Evolutionary conservation across 2,797 vertebrate genomes (phyloP), one percentile per base, ranked within the genome.

Genomic region (Staurois parvus): DNA sequence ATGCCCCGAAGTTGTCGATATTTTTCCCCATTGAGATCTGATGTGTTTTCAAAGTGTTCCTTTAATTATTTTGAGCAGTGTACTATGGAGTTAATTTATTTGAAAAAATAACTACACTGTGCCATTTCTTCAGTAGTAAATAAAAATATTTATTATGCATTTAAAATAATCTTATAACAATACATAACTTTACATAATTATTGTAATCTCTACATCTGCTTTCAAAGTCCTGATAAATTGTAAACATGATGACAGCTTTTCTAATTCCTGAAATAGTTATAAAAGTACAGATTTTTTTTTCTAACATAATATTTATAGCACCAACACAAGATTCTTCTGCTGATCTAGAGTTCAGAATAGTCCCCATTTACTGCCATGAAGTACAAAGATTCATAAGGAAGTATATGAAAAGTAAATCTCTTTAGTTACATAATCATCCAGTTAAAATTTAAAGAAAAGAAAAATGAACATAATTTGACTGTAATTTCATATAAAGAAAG

Each of bases 321-420:
- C 76, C 64, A 48, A 68, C 28, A 11, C 76, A 13, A 24, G 17
- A 29, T 37, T 45, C 37, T 45, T 67, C 13, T 45, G 26, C 64
- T 24, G 48, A 37, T 79, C 28, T 64, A 68, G 19, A 79, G 76
- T 45, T 68, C 76, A 79, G 13, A 21, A 24, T 3, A 12, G 29
- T 29, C 12, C 10, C 12, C 11, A 29, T 29, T 29, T 64, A 64
- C 9, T 26, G 7, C 21, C n/a, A 1, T 29, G 13, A 78, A 78
- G 62, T 37, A 29, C 76, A 78, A 78, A 78, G n/a, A 26, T 37
- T 64, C n/a, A 77, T 8, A 66, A 62, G 32, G 5, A 29, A 67
- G 40, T 2, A 26, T 15, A 30, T 48, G 24, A 72, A 72, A 72
- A 62, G 9, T 7, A 24, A 64, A 64, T 26, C 8, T 1, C 12